phyloP scores from a whole-genome alignment of 2,888 invertebrate species.

The Gymnocheta viridis region DNA sequence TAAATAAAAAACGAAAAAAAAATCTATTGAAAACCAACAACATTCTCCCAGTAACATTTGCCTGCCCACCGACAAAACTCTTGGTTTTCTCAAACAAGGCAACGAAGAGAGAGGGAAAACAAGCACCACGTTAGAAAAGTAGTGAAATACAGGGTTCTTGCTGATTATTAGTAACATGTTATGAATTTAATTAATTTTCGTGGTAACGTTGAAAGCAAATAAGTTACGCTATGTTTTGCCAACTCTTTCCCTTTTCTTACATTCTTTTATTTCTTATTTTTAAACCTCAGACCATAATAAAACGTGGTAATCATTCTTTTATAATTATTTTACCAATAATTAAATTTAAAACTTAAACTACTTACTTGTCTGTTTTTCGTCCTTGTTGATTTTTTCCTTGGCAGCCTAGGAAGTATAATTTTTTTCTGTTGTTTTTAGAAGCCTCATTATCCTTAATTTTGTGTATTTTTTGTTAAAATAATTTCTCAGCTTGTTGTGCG shows the following conservation, averaged over 20 bases:
- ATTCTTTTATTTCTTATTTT: neutral
- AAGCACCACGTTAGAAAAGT: slow-evolving; percentile 1
- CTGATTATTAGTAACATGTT: slow-evolving; percentile 57
- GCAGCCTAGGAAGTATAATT: neutral
- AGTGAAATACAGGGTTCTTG: neutral
- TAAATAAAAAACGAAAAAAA: neutral
- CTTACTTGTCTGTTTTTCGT: slow-evolving; percentile 46
- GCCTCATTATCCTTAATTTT: slow-evolving; percentile 51
- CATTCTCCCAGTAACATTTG: too few species aligned
- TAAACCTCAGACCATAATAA: slow-evolving; percentile 40
- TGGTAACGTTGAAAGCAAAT: slow-evolving; percentile 50
- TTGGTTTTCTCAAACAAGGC: neutral
- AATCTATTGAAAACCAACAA: slow-evolving; percentile 48
- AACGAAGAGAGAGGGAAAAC: neutral
- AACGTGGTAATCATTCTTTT: slow-evolving; percentile 66
- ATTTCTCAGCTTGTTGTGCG: slow-evolving; percentile 40
- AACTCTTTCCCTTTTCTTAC: neutral
- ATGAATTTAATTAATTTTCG: slow-evolving; percentile 71
- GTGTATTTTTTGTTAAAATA: slow-evolving; percentile 19
- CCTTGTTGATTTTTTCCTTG: neutral
- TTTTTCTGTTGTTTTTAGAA: neutral
- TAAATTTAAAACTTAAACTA: slow-evolving; percentile 48
- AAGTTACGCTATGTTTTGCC: slow-evolving; percentile 21
- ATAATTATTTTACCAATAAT: slow-evolving; percentile 47
- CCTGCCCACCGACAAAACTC: neutral